Conservation (phyloP, 2,113 vertebrate species). For the Pristiophorus japonicus region DNA sequence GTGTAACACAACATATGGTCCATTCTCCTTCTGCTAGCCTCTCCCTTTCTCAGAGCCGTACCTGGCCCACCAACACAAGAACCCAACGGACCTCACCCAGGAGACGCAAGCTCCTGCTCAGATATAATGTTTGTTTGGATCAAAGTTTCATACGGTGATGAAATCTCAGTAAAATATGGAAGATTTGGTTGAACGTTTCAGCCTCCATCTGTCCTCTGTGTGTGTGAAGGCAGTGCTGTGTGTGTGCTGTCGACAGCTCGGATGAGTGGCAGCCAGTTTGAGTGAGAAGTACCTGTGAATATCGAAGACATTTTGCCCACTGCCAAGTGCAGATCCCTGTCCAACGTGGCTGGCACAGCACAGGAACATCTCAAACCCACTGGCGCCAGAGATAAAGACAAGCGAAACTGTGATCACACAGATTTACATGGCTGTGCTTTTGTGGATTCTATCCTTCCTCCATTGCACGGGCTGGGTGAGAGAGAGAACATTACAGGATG, state of each 20-base stretch:
- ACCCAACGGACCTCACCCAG: not conserved
- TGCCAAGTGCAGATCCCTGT: not conserved
- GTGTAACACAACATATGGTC: not conserved
- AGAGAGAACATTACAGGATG: not conserved
- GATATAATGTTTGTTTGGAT: not conserved
- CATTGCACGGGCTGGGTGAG: not conserved
- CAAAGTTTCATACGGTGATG: not conserved
- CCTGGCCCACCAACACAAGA: not conserved
- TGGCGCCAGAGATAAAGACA: not conserved
- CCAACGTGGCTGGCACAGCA: too few species aligned
- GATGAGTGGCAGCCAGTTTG: not conserved
- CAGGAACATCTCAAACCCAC: not conserved
- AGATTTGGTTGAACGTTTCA: not conserved
- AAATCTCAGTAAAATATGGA: not conserved
- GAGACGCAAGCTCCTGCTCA: not conserved
- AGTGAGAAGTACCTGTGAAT: not conserved
- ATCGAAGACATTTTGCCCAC: not conserved
- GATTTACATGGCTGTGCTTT: slow-evolving; percentile 17
- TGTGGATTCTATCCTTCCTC: not conserved
- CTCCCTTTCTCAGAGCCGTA: not conserved
- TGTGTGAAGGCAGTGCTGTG: not conserved
- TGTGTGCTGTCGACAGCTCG: not conserved
- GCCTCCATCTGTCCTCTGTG: not conserved
- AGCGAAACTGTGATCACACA: not conserved
- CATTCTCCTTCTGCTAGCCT: not conserved